Conservation (phyloP, 2,113 vertebrate species). For the Lampris megalopsis region DNA sequence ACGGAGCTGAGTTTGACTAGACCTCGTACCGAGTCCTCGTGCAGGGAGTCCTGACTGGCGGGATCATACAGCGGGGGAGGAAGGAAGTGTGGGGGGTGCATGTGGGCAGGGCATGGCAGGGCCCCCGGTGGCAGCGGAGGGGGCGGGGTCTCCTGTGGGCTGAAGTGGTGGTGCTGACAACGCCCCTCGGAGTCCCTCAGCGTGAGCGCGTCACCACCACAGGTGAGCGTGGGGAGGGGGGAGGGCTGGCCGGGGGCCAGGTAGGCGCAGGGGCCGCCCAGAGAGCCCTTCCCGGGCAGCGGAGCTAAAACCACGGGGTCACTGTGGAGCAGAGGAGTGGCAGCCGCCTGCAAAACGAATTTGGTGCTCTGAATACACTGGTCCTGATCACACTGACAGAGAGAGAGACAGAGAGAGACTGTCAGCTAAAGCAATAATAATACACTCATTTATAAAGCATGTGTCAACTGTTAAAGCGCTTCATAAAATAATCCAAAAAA, state of each 20-base stretch:
- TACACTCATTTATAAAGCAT: too few species aligned
- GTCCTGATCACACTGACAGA: constrained; percentile 92
- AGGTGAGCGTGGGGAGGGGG: constrained; percentile 86
- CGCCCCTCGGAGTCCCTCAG: constrained; percentile 51
- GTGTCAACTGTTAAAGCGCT: too few species aligned
- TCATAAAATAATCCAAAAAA: too few species aligned
- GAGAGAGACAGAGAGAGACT: constrained; percentile 28
- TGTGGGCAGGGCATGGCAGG: constrained; percentile 75
- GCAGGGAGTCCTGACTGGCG: constrained; percentile 91
- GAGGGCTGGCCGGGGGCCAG: constrained; percentile 87
- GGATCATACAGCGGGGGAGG: constrained; percentile 87
- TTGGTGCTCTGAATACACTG: constrained; percentile 99
- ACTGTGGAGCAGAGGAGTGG: constrained; percentile 91
- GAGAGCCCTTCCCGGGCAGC: constrained; percentile 85
- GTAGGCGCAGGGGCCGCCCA: constrained; percentile 87
- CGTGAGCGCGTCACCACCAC: constrained; percentile 88
- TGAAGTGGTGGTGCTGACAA: constrained; percentile 85
- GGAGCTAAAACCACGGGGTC: constrained; percentile 87
- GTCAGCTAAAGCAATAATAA: neutral
- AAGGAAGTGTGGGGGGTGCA: constrained; percentile 27
- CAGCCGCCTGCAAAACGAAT: constrained; percentile 95
- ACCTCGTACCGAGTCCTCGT: constrained; percentile 93
- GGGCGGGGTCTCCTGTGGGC: constrained; percentile 87
- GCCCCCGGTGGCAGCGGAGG: constrained; percentile 83
- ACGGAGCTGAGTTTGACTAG: constrained; percentile 96